Evolutionary conservation across 2,797 vertebrate genomes (phyloP), one percentile per base, ranked within the genome.

Genomic region (Chiloscyllium punctatum): DNA sequence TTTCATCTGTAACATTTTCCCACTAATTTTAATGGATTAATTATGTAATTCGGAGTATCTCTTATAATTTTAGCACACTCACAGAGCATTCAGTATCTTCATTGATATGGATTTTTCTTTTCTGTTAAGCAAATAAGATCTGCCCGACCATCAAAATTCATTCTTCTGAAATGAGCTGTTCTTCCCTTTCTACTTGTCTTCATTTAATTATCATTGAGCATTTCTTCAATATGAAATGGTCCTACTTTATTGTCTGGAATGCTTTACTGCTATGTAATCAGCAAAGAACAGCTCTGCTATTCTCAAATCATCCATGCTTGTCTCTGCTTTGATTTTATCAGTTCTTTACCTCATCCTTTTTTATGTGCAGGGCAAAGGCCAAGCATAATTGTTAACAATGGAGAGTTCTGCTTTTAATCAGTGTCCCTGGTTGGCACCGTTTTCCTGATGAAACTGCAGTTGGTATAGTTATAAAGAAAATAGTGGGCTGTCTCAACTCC

Each of bases 191-290:
- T n/a, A 90, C 13, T 66, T n/a, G 27, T n/a, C 27, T 91, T 91
- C 33, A 91, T 57, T 91, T 91, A 91, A 91, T 91, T 91, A 62
- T 91, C 16, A 91, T 57, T 91, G 88, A 33, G 66, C 88, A 66
- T 66, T 91, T 57, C 57, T 90, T 16, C 7, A 18, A 18, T 66
- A 66, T 33, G 88, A 30, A 91, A n/a, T 66, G 33, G 48, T 66
- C 27, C 88, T 62, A 66, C 30, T 66, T 91, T 57, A 91, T 91
- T 66, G 88, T 91, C n/a, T 91, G 57, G 33, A 91, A 91, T 66
- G 21, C 6, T n/a, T 66, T 91, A 66, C 53, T 66, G n/a, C 57
- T 91, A 66, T 62, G 66, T 66, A 91, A 91, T 91, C 57, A 66
- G 88, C 62, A 91, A 57, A 91, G 88, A 91, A 66, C 53, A 91